Conservation (phyloP, 2,113 vertebrate genomes). For the Notiomystis cincta region DNA sequence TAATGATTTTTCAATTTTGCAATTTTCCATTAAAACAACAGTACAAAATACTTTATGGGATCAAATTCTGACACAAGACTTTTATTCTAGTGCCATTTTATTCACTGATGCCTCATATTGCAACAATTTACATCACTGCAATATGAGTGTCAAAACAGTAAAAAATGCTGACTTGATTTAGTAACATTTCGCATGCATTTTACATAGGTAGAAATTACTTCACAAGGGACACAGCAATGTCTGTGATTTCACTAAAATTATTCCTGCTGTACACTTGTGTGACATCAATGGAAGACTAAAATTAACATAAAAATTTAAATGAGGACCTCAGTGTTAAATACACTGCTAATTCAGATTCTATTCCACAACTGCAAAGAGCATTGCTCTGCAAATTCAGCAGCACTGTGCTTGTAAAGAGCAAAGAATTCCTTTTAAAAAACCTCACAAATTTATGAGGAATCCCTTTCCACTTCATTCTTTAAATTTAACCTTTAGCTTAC, state of each 20-base stretch:
- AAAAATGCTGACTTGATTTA: constrained; percentile 14
- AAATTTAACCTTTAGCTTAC: not conserved
- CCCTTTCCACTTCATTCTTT: not conserved
- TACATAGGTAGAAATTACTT: constrained; percentile 15
- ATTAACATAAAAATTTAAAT: constrained; percentile 1
- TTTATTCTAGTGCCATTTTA: not conserved
- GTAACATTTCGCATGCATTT: not conserved
- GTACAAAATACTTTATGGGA: not conserved
- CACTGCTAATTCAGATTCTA: not conserved
- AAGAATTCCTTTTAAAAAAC: not conserved
- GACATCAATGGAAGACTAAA: not conserved
- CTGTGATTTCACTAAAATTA: not conserved
- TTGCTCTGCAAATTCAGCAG: not conserved
- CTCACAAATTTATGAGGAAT: not conserved
- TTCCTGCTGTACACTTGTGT: not conserved
- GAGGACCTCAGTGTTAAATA: not conserved
- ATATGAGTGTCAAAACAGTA: not conserved
- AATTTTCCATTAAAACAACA: constrained; percentile 26
- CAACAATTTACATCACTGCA: not conserved
- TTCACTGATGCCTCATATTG: constrained; percentile 5
- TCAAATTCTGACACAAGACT: constrained; percentile 14
- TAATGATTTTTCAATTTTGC: constrained; percentile 48
- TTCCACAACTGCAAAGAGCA: not conserved
- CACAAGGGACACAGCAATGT: not conserved
- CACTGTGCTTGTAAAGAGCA: not conserved